Percentiles rank a stretch among this genome's conserved stretches.
Conservation (phyloP, 1,140 invertebrate genomes). For the Pomacea maculata region DNA sequence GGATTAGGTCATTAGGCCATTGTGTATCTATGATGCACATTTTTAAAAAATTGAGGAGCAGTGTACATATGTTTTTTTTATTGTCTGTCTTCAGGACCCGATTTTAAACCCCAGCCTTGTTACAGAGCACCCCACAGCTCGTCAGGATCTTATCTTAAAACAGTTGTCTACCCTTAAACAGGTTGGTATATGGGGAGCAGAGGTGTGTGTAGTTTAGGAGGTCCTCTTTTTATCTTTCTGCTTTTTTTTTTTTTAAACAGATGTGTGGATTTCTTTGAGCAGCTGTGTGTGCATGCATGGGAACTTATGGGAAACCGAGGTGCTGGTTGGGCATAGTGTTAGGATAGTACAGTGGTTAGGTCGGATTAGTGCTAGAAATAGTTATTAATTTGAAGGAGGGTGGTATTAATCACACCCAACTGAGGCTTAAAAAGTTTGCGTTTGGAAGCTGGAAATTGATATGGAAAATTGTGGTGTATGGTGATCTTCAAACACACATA, state of each 20-base stretch:
- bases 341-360: not conserved
- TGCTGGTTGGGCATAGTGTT: not conserved
- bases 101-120: slow-evolving; percentile 58
- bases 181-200: slow-evolving; percentile 64
- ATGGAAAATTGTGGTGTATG: too few species aligned
- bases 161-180: slow-evolving; percentile 61
- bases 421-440: not conserved
- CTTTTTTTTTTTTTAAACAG: not conserved
- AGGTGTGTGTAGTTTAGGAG: not conserved
- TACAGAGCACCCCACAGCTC: slow-evolving; percentile 56
- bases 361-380: not conserved
- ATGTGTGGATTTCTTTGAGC: too few species aligned
- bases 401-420: too few species aligned
- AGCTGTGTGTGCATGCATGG: not conserved
- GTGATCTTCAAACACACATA: too few species aligned
- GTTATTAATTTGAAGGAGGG: not conserved
- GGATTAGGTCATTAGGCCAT: too few species aligned
- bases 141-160: slow-evolving; percentile 61
- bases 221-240: not conserved
- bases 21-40: too few species aligned
- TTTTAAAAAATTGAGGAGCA: too few species aligned
- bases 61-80: not conserved
- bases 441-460: not conserved
- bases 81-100: slow-evolving; percentile 49
- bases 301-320: not conserved